Base-by-base conservation (phyloP, 1,140 invertebrate species). In the Anadara kagoshimensis region DNA sequence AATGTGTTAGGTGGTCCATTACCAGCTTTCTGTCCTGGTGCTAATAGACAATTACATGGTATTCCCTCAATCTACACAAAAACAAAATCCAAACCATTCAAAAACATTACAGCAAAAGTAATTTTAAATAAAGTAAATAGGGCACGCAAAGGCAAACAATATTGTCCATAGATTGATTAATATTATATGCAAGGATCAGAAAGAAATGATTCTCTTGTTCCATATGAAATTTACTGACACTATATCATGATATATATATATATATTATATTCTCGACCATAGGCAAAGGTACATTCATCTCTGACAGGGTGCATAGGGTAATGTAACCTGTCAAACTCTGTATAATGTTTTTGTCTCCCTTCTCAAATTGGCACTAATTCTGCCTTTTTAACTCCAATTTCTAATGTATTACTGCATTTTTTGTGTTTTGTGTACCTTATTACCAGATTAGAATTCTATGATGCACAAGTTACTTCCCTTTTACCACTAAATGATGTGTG, bases 11-110 rank as follows among this genome's bases (percentile, higher is more conserved):
- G 65, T 65, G 54, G 41, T n/a, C 73, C 66, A 45, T 22, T 36
- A 43, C 18, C 26, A n/a, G 67, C 73, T 24, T 54, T 57, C n/a
- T 75, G 67, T n/a, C 66, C 73, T 18, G 73, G 73, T 24, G 44
- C 62, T 24, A 54, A 44, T 5, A 75, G 36, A 41, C 56, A 53
- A 29, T 61, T 56, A 65, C 65, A 63, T 3, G 61, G 51, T 8
- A 69, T 45, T n/a, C 43, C 18, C 26, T 73, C 64, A n/a, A 73
- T 43, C 71, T 73, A 24, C 41, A 44, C 36, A 61, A 43, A 18
- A 61, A 61, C 41, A 59, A 36, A 36, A 7, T 29, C 0, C 10
- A 59, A 12, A 59, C 11, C 14, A 14, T 49, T 18, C 10, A 49
- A 49, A 18, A 4, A 18, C n/a, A n/a, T 14, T 2, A n/a, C n/a